phyloP scores from a whole-genome alignment of 2,888 invertebrate species.

The Lobophora halterata region DNA sequence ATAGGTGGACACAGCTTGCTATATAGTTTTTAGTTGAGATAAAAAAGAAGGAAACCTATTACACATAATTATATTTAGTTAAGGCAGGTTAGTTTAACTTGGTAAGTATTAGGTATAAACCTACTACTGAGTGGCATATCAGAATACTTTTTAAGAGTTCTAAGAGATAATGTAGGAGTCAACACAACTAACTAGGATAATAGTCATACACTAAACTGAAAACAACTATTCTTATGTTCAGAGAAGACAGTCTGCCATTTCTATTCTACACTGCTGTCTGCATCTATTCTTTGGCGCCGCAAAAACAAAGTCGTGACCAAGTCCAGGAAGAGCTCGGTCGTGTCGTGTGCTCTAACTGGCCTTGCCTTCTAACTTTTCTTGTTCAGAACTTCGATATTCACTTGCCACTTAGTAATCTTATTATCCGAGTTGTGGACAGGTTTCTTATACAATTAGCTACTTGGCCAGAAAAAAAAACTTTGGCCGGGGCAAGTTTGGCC shows the following conservation, averaged over 20 bases:
- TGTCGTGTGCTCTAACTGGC: constrained; percentile 33
- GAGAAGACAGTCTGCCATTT: constrained; percentile 1
- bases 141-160: too few species aligned
- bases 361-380: constrained; percentile 43
- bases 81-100: too few species aligned
- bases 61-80: too few species aligned
- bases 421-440: constrained; percentile 68
- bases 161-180: too few species aligned
- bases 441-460: constrained; percentile 66
- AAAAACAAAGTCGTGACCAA: constrained; percentile 33
- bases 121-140: too few species aligned
- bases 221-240: constrained; percentile 1
- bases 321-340: constrained; percentile 33
- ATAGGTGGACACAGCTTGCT: too few species aligned
- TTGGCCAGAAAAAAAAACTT: constrained; percentile 42
- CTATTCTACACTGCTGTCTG: neutral
- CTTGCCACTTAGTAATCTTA: constrained; percentile 59
- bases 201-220: too few species aligned
- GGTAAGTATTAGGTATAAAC: too few species aligned
- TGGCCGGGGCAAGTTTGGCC: too few species aligned
- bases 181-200: too few species aligned
- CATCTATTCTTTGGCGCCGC: constrained; percentile 27
- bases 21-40: too few species aligned
- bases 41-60: too few species aligned
- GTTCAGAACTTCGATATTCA: constrained; percentile 56